Percentiles rank a stretch among this genome's conserved stretches.
Evolutionary conservation across 1,140 invertebrate species (phyloP).

Genomic region (Cryptotermes secundus): DNA sequence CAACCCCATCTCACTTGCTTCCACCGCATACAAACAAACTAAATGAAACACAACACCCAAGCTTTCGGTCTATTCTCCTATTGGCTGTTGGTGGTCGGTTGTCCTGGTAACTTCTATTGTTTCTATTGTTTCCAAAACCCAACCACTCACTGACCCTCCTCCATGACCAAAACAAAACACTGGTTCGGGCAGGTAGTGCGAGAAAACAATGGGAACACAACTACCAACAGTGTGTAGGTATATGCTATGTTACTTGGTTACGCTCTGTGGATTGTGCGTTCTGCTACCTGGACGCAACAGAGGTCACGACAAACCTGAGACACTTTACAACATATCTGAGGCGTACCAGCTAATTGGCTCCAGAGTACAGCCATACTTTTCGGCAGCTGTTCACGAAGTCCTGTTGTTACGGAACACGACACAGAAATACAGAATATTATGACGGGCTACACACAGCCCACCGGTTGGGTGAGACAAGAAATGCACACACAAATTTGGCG

Average conservation of each 20-base stretch:
- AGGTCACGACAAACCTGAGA: too few species aligned
- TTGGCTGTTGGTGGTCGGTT: conserved; percentile 1
- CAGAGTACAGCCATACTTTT: too few species aligned
- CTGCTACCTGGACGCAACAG: not conserved
- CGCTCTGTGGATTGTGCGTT: not conserved
- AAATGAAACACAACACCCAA: conserved; percentile 6
- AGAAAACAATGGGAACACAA: conserved; percentile 16
- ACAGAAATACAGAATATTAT: too few species aligned
- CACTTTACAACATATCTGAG: too few species aligned
- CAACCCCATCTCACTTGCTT: not conserved
- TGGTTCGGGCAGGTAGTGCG: not conserved
- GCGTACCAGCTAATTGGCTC: too few species aligned
- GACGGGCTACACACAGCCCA: too few species aligned
- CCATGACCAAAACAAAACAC: not conserved
- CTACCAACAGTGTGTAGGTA: not conserved
- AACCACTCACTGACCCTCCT: not conserved
- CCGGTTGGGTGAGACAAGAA: too few species aligned
- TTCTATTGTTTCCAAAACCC: not conserved
- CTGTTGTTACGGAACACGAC: too few species aligned
- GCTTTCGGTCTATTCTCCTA: conserved; percentile 7
- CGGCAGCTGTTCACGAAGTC: too few species aligned
- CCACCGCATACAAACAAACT: not conserved
- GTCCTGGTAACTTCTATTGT: conserved; percentile 15
- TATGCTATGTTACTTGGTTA: not conserved
- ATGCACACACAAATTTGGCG: too few species aligned